Percentiles rank a stretch among this genome's conserved stretches.
These are phyloP conservation scores for Melanchra persicariae DNA, from an alignment of 2,888 invertebrate species.

Conservation along the genomic window DNA sequence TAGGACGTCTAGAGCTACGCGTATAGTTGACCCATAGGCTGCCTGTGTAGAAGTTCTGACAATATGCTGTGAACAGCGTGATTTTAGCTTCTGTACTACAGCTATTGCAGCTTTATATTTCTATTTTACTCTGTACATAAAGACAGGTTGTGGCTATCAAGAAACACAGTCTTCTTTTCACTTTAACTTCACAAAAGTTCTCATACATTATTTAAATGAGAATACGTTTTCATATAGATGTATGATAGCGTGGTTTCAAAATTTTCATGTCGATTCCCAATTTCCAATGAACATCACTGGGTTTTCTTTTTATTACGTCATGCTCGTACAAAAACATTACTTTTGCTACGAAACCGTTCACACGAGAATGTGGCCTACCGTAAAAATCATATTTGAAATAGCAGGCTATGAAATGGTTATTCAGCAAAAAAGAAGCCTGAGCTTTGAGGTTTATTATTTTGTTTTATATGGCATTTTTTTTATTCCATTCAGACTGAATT, in stretches of 20 bases:
- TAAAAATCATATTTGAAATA: constrained; percentile 68
- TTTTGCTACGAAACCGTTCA: constrained; percentile 59
- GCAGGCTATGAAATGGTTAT: constrained; percentile 68
- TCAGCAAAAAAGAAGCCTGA: constrained; percentile 65
- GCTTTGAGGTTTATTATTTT: constrained; percentile 58
- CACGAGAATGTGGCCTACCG: constrained; percentile 64
- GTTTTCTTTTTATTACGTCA: constrained; percentile 39
- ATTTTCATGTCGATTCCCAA: constrained; percentile 1
- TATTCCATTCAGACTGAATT: constrained; percentile 29
- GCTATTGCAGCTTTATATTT: too few relatives aligned
- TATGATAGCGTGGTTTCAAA: background rate
- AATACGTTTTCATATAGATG: background rate
- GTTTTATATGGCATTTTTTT: constrained; percentile 42
- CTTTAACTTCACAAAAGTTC: too few relatives aligned
- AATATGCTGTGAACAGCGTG: too few relatives aligned
- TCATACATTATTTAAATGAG: background rate
- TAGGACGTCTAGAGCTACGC: too few relatives aligned
- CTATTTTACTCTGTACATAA: too few relatives aligned
- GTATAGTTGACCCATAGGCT: too few relatives aligned
- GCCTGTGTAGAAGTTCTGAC: too few relatives aligned
- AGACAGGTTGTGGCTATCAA: too few relatives aligned
- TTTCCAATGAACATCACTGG: constrained; percentile 20
- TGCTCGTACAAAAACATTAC: constrained; percentile 46
- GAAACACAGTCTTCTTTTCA: too few relatives aligned
- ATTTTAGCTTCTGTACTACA: too few relatives aligned